These are phyloP conservation scores for Agelas oroides DNA, from an alignment of 37 sponge, comb jelly and placozoan species.

Conservation along the genomic window DNA sequence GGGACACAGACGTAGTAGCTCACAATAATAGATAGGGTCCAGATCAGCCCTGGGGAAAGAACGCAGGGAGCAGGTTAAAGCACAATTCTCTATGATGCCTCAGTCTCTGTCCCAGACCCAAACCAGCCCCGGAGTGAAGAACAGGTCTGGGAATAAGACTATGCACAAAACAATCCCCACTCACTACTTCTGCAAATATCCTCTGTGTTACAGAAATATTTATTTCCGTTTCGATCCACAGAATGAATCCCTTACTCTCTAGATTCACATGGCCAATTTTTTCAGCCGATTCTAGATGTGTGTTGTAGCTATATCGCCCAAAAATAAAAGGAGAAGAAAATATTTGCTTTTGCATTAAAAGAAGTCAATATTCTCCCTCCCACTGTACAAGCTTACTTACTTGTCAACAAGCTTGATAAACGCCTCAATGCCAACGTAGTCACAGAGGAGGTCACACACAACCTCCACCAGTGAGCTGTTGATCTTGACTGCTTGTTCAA, in stretches of 20 bases:
- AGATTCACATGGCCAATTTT: too few species aligned
- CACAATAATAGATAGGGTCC: slow-evolving; percentile 94
- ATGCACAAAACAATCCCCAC: background rate
- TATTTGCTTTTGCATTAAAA: too few species aligned
- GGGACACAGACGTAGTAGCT: slow-evolving; percentile 67
- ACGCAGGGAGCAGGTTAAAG: background rate
- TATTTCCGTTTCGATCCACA: too few species aligned
- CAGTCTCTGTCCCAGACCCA: too few species aligned
- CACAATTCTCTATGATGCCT: background rate
- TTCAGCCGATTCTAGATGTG: too few species aligned
- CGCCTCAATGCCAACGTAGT: slow-evolving; percentile 77
- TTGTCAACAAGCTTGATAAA: slow-evolving; percentile 83
- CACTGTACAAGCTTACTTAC: slow-evolving; percentile 57
- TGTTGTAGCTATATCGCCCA: too few species aligned
- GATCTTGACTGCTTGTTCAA: slow-evolving; percentile 54
- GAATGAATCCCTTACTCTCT: too few species aligned
- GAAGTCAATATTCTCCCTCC: too few species aligned
- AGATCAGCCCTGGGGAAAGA: slow-evolving; percentile 81
- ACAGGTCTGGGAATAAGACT: background rate
- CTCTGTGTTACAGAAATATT: too few species aligned
- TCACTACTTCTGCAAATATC: background rate
- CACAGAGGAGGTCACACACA: slow-evolving; percentile 80
- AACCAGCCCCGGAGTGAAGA: too few species aligned
- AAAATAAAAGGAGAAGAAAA: too few species aligned
- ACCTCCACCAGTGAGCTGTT: slow-evolving; percentile 52